These are phyloP conservation scores for Albula glossodonta DNA, from an alignment of 2,113 vertebrate species.

Conservation along the genomic window DNA sequence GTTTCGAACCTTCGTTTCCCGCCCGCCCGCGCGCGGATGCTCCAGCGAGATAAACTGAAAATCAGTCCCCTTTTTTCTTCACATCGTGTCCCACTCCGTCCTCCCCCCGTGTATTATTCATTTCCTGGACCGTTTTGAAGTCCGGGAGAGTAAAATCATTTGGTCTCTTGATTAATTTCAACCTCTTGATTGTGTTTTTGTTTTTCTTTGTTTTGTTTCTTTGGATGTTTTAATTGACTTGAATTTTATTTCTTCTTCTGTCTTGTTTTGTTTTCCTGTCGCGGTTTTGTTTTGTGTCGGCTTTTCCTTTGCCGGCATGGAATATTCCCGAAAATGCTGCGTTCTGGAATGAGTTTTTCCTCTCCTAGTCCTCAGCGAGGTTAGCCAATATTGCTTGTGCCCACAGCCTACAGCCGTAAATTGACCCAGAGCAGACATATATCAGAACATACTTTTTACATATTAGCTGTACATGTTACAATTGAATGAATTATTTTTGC, in stretches of 20 bases:
- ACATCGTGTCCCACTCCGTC: slow-evolving; percentile 46
- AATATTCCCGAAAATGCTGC: slow-evolving; percentile 52
- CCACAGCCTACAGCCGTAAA: not conserved
- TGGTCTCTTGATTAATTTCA: slow-evolving; percentile 66
- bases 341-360: slow-evolving; percentile 29
- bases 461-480: too few species aligned
- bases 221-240: slow-evolving; percentile 67
- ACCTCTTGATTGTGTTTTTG: slow-evolving; percentile 53
- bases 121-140: slow-evolving; percentile 62
- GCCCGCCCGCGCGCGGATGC: slow-evolving; percentile 55
- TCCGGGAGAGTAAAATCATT: slow-evolving; percentile 49
- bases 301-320: slow-evolving; percentile 61
- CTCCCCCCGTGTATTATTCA: slow-evolving; percentile 63
- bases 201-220: slow-evolving; percentile 56
- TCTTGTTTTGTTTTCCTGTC: not conserved
- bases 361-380: slow-evolving; percentile 6
- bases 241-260: slow-evolving; percentile 50
- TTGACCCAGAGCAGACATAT: too few species aligned
- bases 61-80: slow-evolving; percentile 46
- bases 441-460: too few species aligned
- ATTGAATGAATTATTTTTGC: too few species aligned
- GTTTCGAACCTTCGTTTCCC: slow-evolving; percentile 58
- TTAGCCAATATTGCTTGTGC: slow-evolving; percentile 27
- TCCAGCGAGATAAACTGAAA: slow-evolving; percentile 60
- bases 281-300: slow-evolving; percentile 60